Evolutionary conservation across 2,797 vertebrate genomes (phyloP).

Genomic region (Eutrigla gurnardus): DNA sequence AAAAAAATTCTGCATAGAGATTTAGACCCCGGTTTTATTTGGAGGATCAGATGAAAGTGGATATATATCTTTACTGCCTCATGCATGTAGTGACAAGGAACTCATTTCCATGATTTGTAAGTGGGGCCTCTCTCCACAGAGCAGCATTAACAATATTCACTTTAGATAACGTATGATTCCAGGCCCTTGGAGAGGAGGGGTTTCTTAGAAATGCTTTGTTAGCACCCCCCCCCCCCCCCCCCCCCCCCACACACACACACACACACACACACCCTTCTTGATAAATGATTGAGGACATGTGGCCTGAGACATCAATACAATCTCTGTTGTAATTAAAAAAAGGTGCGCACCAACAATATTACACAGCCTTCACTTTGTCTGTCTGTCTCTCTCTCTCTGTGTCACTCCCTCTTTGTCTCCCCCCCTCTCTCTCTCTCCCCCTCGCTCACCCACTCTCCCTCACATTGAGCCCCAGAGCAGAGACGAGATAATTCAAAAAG

Average conservation of each 20-base stretch:
- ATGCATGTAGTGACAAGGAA: slow-evolving; percentile 58
- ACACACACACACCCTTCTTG: slow-evolving; percentile 40
- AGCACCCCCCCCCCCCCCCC: slow-evolving; percentile 70
- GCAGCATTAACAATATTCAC: slow-evolving; percentile 81
- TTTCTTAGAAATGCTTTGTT: slow-evolving; percentile 84
- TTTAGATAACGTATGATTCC: slow-evolving; percentile 81
- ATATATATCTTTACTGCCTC: slow-evolving; percentile 68
- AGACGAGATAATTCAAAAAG: slow-evolving; percentile 83
- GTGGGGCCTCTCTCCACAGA: slow-evolving; percentile 68
- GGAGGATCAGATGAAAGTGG: slow-evolving; percentile 52
- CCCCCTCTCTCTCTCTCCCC: slow-evolving; percentile 25
- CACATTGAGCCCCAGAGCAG: slow-evolving; percentile 74
- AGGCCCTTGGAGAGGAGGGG: slow-evolving; percentile 69
- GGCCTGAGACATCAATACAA: slow-evolving; percentile 84
- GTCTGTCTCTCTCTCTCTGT: slow-evolving; percentile 36
- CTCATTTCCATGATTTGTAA: slow-evolving; percentile 81
- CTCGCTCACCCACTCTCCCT: slow-evolving; percentile 60
- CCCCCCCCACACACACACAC: slow-evolving; percentile 14
- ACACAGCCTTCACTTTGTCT: slow-evolving; percentile 69
- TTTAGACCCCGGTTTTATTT: slow-evolving; percentile 61
- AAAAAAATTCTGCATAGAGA: slow-evolving; percentile 40
- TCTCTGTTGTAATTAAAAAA: slow-evolving; percentile 86
- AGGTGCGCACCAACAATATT: slow-evolving; percentile 82
- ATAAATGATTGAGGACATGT: slow-evolving; percentile 86
- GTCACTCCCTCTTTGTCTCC: slow-evolving; percentile 2